These are phyloP conservation scores for Bovichtus variegatus DNA, from an alignment of 2,797 vertebrate species.

Conservation along the genomic window DNA sequence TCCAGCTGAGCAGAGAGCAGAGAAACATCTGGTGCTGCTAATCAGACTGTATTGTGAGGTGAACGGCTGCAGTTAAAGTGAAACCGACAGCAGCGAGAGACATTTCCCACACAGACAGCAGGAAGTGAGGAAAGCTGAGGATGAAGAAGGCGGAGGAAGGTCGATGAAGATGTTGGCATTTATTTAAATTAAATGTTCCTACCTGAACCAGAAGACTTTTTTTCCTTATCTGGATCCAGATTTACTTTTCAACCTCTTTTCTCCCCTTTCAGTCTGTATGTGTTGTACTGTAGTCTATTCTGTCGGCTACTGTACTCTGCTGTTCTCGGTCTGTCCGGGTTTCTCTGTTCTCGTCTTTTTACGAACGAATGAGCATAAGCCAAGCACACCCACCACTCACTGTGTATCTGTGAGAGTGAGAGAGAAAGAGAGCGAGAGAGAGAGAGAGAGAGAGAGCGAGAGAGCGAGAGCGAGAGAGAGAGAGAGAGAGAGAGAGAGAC, in stretches of 20 bases:
- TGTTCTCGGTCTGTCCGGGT: background rate
- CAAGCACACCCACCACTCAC: constrained; percentile 44
- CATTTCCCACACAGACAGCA: constrained; percentile 10
- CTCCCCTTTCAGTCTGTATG: background rate
- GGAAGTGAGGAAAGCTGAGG: constrained; percentile 33
- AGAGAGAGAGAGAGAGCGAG: background rate
- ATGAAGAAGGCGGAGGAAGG: constrained; percentile 18
- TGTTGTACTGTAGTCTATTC: background rate
- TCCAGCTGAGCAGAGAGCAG: constrained; percentile 23
- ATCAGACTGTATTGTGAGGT: constrained; percentile 63
- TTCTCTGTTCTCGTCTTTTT: constrained; percentile 40
- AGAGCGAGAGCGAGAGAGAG: constrained; percentile 21
- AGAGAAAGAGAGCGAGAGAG: background rate
- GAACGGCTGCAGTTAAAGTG: constrained; percentile 26
- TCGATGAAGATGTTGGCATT: background rate
- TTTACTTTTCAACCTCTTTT: background rate
- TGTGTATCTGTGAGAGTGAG: constrained; percentile 11
- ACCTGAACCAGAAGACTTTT: constrained; percentile 50
- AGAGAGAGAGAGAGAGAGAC: background rate
- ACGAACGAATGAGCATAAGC: constrained; percentile 44
- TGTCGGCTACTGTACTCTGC: background rate
- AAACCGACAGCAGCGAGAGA: constrained; percentile 39
- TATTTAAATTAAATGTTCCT: constrained; percentile 35
- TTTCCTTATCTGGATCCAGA: constrained; percentile 19
- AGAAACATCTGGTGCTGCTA: constrained; percentile 61